Conservation (phyloP, 2,797 vertebrate genomes). For the Sebastes itinus region DNA sequence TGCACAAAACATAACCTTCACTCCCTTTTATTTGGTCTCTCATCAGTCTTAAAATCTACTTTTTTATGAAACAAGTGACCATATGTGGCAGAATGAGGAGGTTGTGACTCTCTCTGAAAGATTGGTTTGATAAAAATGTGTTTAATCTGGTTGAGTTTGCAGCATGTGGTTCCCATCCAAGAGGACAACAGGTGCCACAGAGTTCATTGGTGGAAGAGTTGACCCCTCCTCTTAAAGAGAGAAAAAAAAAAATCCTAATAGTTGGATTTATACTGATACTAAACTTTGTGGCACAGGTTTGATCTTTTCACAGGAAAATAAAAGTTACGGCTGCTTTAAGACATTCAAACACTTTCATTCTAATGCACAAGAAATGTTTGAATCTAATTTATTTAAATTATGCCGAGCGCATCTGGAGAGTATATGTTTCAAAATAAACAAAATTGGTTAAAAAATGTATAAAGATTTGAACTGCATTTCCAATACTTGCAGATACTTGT, state of each 20-base stretch:
- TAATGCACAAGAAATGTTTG: neutral
- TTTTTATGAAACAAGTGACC: neutral
- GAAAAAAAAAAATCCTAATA: neutral
- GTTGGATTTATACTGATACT: neutral
- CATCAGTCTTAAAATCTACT: neutral
- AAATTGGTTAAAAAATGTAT: neutral
- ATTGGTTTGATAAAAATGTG: neutral
- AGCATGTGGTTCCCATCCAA: neutral
- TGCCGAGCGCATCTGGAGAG: neutral
- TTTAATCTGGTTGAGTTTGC: neutral
- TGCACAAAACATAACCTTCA: neutral
- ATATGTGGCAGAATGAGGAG: neutral
- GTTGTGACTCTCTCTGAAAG: neutral
- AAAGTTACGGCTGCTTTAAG: neutral
- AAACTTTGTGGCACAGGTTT: neutral
- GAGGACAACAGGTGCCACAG: constrained; percentile 51
- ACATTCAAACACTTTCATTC: neutral
- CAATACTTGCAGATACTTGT: neutral
- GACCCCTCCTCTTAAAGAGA: neutral
- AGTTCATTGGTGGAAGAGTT: neutral
- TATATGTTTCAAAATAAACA: neutral
- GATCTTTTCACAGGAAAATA: neutral
- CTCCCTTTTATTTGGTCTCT: neutral
- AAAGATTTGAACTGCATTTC: neutral
- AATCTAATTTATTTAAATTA: neutral